phyloP scores from a whole-genome alignment of 2,888 invertebrate genomes.

The Trypoxylon attenuatum region DNA sequence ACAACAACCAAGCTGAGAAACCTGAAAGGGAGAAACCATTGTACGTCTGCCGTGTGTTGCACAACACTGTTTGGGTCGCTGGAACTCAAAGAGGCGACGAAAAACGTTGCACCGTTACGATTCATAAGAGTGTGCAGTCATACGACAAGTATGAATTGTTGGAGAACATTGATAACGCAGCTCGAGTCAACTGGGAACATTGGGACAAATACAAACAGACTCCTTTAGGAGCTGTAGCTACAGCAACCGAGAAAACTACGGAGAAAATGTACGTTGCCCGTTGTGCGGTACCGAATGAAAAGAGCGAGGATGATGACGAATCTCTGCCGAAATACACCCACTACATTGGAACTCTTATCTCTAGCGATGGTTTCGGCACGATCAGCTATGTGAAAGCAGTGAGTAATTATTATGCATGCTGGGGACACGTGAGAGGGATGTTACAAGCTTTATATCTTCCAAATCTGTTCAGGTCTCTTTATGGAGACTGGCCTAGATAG shows the following conservation, averaged over 20 bases:
- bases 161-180: conserved; percentile 86
- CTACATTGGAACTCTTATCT: conserved; percentile 83
- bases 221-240: conserved; percentile 81
- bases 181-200: conserved; percentile 84
- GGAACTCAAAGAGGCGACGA: conserved; percentile 80
- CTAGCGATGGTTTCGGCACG: conserved; percentile 80
- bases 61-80: conserved; percentile 84
- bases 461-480: too few relatives aligned
- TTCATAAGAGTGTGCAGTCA: conserved; percentile 77
- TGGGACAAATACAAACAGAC: conserved; percentile 83
- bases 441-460: too few relatives aligned
- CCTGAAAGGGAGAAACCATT: conserved; percentile 65
- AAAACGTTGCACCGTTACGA: conserved; percentile 80
- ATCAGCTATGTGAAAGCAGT: conserved; percentile 81
- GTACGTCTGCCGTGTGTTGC: conserved; percentile 84
- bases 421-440: too few relatives aligned
- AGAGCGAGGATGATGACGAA: conserved; percentile 16
- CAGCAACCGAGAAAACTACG: conserved; percentile 28
- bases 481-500: too few relatives aligned
- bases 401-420: conserved; percentile 46
- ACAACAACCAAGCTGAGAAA: conserved; percentile 51
- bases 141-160: conserved; percentile 82
- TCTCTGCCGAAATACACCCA: conserved; percentile 74
- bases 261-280: conserved; percentile 75
- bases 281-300: conserved; percentile 63